phyloP scores from a whole-genome alignment of 1,140 invertebrate genomes.

The Meloidogyne hapla region DNA sequence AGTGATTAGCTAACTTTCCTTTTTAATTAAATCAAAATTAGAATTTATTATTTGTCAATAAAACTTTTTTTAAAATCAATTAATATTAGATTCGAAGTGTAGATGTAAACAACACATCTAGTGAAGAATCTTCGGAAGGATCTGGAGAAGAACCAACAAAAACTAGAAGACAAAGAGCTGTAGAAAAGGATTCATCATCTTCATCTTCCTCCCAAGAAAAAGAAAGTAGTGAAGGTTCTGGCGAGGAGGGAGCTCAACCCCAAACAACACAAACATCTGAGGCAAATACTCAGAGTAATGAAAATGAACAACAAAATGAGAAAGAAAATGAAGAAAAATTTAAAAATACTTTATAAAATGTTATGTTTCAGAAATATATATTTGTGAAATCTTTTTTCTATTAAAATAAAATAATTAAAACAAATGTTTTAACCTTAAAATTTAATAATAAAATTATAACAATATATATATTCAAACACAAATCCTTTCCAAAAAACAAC shows the following conservation, averaged over 20 bases:
- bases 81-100: not conserved
- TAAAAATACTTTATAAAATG: not conserved
- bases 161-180: not conserved
- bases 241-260: not conserved
- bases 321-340: not conserved
- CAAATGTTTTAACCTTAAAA: not conserved
- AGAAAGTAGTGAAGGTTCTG: constrained; percentile 11
- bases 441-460: not conserved
- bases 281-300: not conserved
- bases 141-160: constrained; percentile 15
- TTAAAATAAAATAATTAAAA: not conserved
- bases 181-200: not conserved
- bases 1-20: not conserved
- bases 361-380: too few species aligned
- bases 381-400: too few species aligned
- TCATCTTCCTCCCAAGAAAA: constrained; percentile 16
- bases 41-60: too few species aligned
- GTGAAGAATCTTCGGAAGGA: not conserved
- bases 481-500: not conserved
- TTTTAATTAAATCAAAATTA: too few species aligned
- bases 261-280: not conserved
- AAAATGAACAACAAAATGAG: not conserved
- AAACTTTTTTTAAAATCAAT: too few species aligned
- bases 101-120: not conserved
- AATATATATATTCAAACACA: not conserved